Evolutionary conservation across 2,888 invertebrate species (phyloP).

Genomic region (Carabus problematicus): DNA sequence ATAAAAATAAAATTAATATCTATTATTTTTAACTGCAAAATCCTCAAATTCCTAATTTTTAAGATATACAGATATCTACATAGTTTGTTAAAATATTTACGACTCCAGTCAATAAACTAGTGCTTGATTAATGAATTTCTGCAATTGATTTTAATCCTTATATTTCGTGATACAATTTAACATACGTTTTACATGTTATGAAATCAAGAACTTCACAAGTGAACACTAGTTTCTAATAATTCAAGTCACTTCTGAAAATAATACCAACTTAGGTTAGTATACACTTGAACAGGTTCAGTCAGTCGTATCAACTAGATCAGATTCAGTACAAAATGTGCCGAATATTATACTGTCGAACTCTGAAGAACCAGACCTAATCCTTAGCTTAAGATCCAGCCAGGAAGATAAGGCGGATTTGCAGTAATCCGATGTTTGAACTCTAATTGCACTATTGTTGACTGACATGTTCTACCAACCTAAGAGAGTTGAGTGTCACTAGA

Average conservation of each 20-base stretch:
- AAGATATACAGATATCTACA: too few species aligned
- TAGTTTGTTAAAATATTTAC: too few species aligned
- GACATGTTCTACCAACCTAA: neutral
- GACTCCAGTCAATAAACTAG: too few species aligned
- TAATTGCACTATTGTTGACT: constrained; percentile 26
- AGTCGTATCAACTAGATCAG: neutral
- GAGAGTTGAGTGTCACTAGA: neutral
- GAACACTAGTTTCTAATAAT: neutral
- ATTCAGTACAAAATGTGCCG: neutral
- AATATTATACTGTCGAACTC: neutral
- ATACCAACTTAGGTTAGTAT: too few species aligned
- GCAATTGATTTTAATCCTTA: too few species aligned
- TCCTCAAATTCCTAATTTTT: too few species aligned
- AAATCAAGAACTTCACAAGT: neutral
- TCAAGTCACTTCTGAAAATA: too few species aligned
- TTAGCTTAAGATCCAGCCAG: constrained; percentile 6
- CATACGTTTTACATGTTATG: too few species aligned
- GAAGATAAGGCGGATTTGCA: constrained; percentile 15
- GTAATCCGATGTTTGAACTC: constrained; percentile 18
- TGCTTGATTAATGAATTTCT: too few species aligned
- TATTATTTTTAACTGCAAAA: too few species aligned
- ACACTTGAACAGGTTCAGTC: neutral
- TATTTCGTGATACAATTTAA: too few species aligned
- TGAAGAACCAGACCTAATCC: neutral
- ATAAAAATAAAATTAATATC: too few species aligned